Base-by-base conservation (phyloP, 2,113 vertebrate genomes). In the Pteronura brasiliensis region DNA sequence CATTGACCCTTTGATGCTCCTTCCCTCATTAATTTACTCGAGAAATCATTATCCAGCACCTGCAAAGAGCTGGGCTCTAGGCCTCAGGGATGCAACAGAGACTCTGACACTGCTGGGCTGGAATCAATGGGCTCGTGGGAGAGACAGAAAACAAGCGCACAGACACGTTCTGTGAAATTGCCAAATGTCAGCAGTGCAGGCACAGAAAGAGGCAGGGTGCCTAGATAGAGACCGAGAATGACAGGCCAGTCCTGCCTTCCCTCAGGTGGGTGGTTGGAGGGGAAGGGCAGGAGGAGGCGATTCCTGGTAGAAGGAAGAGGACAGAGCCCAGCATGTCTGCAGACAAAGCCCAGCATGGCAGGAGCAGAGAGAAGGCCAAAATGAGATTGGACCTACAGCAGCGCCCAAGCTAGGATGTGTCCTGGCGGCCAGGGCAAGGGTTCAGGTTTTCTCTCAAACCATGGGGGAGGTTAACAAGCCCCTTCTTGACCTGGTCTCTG, bases 371-470 rank as follows among this genome's bases (percentile, higher is more conserved):
- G 36, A 4, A n/a, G 14, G 18, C 36, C 14, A 10, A 47, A 27
- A 10, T 0, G 39, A 39, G 9, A 49, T 10, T 10, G 34, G 39
- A 34, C 25, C 5, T 63, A 5, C 8, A 7, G 52, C 47, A 61
- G 42, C 4, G 1, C 20, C 10, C 0, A 1, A 21, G 44, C 55
- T 67, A 15, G 9, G 23, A 34, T 4, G 0, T 7, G 20, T 12
- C 15, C 77, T 9, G 4, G 8, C 6, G 15, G 7, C 77, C 34
- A 34, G 29, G 7, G 27, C 25, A 21, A 52, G 79, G 42, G 44
- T 52, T 71, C 34, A 3, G 39, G 31, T 89, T 59, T 79, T 69
- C 71, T 77, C 11, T 42, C 36, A 44, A 76, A 34, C 14, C 10
- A 34, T n/a, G 10, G 34, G 7, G 20, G 61, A 59, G 11, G 8